Evolutionary conservation across 2,113 vertebrate species (phyloP).

Genomic region (Charina bottae): DNA sequence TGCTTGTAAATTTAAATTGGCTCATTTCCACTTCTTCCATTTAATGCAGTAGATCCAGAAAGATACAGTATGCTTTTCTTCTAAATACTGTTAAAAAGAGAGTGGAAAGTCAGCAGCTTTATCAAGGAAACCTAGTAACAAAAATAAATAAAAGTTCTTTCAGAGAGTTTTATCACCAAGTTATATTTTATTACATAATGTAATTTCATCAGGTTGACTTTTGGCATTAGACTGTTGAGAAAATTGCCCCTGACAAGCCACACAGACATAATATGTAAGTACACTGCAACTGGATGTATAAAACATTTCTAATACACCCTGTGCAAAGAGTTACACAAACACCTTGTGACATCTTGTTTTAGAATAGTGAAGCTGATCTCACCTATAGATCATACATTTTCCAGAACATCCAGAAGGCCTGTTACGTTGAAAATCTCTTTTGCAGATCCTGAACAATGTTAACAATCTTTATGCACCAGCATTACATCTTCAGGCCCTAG

Average conservation of each 20-base stretch:
- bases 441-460: not conserved
- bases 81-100: not conserved
- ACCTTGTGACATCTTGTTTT: constrained; percentile 43
- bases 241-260: not conserved
- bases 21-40: not conserved
- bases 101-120: not conserved
- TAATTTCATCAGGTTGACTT: constrained; percentile 31
- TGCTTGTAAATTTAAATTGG: not conserved
- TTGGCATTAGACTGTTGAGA: constrained; percentile 31
- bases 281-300: constrained; percentile 20
- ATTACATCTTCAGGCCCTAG: constrained; percentile 14
- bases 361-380: constrained; percentile 26
- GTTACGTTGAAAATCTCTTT: constrained; percentile 21
- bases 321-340: constrained; percentile 36
- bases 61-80: not conserved
- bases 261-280: constrained; percentile 34
- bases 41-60: not conserved
- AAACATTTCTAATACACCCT: constrained; percentile 49
- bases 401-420: constrained; percentile 5
- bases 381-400: not conserved
- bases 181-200: constrained; percentile 19
- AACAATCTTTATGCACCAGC: not conserved
- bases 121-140: not conserved
- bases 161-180: not conserved
- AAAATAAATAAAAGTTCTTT: not conserved